Base-by-base conservation (phyloP, 2,888 invertebrate genomes). In the Hecatera dysodea region DNA sequence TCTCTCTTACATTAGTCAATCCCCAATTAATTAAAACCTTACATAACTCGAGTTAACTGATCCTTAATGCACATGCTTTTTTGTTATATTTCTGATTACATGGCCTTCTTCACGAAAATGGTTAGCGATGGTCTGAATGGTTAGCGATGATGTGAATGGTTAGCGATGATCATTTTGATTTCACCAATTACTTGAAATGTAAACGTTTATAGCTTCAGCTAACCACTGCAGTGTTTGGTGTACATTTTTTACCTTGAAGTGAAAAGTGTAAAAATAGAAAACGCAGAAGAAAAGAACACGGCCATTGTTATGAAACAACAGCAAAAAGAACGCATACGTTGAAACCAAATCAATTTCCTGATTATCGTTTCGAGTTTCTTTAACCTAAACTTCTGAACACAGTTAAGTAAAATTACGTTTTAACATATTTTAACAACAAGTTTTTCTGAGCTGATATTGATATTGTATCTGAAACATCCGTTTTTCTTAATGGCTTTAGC, bases 281-380 rank as follows among this genome's bases (percentile, higher is more conserved):
- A 39, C 70, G 62, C 63, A 56, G 79, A 87, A 76, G 81, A 84
- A 89, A 72, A 82, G 80, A 84, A 89, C 83, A 82, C 84, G 83
- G 78, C 86, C 83, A 90, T 90, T 90, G 90, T 90, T 87, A 83
- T 84, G 80, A 86, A 86, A 83, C 76, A 72, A 75, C 77, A 70
- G 70, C 84, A 88, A 87, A 88, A 86, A 86, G 77, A 78, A 73
- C 67, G 72, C 70, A 42, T 63, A 60, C 63, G 63, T 75, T 75
- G 72, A 63, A 81, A 79, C 71, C 75, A 72, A 76, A 83, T 70
- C 85, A 78, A 76, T 82, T 87, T 86, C 87, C 86, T 85, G 72
- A 66, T 66, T 66, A 67, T 72, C 12, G 27, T 29, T 67, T 12
- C 64, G 53, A 56, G 56, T 48, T 75, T 57, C 46, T 66, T 52